These are phyloP conservation scores for Rachycentron canadum DNA, from an alignment of 2,797 vertebrate genomes.

Conservation along the genomic window DNA sequence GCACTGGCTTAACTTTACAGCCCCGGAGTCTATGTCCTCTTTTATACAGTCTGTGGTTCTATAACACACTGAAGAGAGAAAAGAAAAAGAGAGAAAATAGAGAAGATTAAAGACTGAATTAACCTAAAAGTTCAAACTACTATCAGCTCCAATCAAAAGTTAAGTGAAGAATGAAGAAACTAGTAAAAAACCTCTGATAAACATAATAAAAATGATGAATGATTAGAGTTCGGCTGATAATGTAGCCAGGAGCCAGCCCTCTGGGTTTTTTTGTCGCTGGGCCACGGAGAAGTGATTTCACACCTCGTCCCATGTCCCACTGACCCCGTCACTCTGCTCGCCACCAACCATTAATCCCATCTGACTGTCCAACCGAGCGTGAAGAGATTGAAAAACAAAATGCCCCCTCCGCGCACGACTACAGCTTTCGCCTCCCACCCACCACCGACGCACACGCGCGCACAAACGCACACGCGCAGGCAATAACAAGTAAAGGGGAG, in stretches of 20 bases:
- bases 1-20: no score
- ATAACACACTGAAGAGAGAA: no score
- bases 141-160: not conserved
- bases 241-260: not conserved
- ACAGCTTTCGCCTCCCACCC: slow-evolving; percentile 3
- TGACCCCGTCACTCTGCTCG: slow-evolving; percentile 56
- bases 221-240: not conserved
- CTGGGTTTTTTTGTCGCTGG: slow-evolving; percentile 34
- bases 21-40: no score
- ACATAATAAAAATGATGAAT: not conserved
- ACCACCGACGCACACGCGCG: not conserved
- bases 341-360: slow-evolving; percentile 64
- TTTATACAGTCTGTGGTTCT: no score
- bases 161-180: not conserved
- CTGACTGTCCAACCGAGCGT: slow-evolving; percentile 70
- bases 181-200: not conserved
- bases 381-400: slow-evolving; percentile 64
- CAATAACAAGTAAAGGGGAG: not conserved
- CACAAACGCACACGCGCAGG: slow-evolving; percentile 5
- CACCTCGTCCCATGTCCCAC: slow-evolving; percentile 60
- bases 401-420: slow-evolving; percentile 35
- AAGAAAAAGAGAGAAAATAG: no score
- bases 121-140: not conserved
- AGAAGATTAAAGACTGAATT: no score
- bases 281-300: slow-evolving; percentile 63